Evolutionary conservation across 2,888 invertebrate genomes (phyloP), one percentile per base, ranked within the genome.

Genomic region (Xestia c-nigrum): DNA sequence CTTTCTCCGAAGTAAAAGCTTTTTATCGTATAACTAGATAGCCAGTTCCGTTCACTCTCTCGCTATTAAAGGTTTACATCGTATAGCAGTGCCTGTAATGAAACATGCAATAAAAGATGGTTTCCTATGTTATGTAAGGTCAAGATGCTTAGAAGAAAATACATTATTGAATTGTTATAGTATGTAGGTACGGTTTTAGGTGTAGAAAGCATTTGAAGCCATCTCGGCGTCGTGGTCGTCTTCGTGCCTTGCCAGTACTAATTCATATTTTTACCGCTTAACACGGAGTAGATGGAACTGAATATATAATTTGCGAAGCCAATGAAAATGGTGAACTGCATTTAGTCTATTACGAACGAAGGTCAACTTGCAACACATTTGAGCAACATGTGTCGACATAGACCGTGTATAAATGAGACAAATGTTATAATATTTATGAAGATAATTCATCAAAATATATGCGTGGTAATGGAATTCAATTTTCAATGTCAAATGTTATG

Each of bases 21-120:
- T 66, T 81, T 46, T 47, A 72, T 69, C 38, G 31, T 66, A 76
- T 31, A 64, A 70, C 52, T 76, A 83, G 55, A 80, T 74, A 74
- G 63, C 78, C 63, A 52, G 66, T 80, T 66, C 79, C 84, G 46
- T 85, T 86, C 83, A 81, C 89, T 85, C 83, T 87, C 82, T 82
- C 81, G 73, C 72, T 43, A 71, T 76, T 78, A 64, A 78, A 74
- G 69, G 55, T 78, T 65, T 52, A 24, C 50, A 38, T 64, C 19
- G 9, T 50, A 52, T 46, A 61, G 73, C 38, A 43, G 55, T 46
- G 5, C 57, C 40, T 65, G 31, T 40, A 14, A 55, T 9, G 61
- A 59, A 72, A 68, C 55, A 57, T n/a, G 59, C 50, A 65, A 50
- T 59, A 52, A 71, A 76, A 67, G 16, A 4, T 57, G 31, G 24